Conservation (phyloP, 2,113 vertebrate species). For the Xiphorhynchus elegans region DNA sequence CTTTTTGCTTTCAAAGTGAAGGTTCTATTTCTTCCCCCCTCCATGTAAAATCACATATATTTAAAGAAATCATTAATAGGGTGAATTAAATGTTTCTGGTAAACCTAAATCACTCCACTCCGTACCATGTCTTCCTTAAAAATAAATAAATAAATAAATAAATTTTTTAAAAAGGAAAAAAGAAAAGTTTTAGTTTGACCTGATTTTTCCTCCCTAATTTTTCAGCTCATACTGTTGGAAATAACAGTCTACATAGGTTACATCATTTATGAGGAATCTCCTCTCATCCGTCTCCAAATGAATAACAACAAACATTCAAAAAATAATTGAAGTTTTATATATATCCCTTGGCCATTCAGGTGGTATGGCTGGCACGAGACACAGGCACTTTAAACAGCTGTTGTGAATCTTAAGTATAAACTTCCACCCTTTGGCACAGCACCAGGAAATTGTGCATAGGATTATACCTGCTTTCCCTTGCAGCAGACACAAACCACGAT, state of each 20-base stretch:
- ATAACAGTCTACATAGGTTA: conserved; percentile 59
- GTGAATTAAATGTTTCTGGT: neutral
- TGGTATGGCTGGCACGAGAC: conserved; percentile 66
- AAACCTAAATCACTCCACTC: neutral
- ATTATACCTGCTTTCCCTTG: conserved; percentile 48
- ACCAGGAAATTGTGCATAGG: conserved; percentile 48
- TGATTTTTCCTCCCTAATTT: conserved; percentile 66
- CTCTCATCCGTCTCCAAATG: conserved; percentile 67
- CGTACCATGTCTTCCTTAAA: conserved; percentile 15
- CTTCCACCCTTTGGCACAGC: conserved; percentile 50
- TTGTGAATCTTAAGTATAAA: conserved; percentile 65
- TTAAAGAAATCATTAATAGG: neutral
- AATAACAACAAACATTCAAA: conserved; percentile 67
- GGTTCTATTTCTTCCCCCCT: neutral
- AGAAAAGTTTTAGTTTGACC: conserved; percentile 50
- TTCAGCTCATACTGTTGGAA: conserved; percentile 64
- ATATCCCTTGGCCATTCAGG: conserved; percentile 71
- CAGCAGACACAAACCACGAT: neutral
- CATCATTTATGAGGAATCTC: conserved; percentile 63
- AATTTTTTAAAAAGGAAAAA: no score
- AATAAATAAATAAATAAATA: neutral
- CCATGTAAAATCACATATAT: neutral
- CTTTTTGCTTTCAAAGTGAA: neutral
- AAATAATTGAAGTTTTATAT: conserved; percentile 72
- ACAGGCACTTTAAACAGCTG: conserved; percentile 59